Evolutionary conservation across 2,113 vertebrate genomes (phyloP).

Genomic region (Cynoglossus semilaevis): DNA sequence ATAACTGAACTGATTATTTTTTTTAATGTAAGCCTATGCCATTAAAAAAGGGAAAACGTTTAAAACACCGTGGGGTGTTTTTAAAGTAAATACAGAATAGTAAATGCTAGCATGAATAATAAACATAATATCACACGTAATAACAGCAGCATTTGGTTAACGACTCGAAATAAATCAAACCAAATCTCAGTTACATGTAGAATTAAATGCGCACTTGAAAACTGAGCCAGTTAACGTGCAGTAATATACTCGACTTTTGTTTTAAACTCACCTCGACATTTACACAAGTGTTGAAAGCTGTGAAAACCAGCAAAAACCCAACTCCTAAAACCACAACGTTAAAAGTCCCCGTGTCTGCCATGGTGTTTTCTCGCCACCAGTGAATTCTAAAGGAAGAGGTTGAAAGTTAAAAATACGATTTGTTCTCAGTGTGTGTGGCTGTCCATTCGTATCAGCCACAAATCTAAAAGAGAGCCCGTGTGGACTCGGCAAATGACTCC

Average conservation of each 20-base stretch:
- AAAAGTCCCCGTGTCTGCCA: slow-evolving; percentile 76
- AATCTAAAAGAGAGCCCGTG: background rate
- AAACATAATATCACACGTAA: too few species aligned
- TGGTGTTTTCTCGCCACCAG: slow-evolving; percentile 20
- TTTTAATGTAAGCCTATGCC: too few species aligned
- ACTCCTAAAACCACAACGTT: slow-evolving; percentile 79
- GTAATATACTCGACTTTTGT: background rate
- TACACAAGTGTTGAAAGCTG: slow-evolving; percentile 80
- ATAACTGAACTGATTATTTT: too few species aligned
- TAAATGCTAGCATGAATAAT: too few species aligned
- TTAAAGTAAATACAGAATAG: too few species aligned
- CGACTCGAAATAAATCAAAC: too few species aligned
- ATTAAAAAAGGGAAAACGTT: too few species aligned
- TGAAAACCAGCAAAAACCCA: slow-evolving; percentile 78
- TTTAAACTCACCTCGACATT: slow-evolving; percentile 75
- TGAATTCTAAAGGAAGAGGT: background rate
- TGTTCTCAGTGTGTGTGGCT: background rate
- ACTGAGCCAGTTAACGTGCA: background rate
- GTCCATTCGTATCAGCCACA: background rate
- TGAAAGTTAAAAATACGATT: background rate
- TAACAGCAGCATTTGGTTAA: too few species aligned
- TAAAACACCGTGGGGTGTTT: too few species aligned
- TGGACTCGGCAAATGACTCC: background rate
- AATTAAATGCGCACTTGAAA: too few species aligned
- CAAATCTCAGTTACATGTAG: too few species aligned